These are phyloP conservation scores for Lysandra coridon DNA, from an alignment of 2,888 invertebrate species.

Conservation along the genomic window DNA sequence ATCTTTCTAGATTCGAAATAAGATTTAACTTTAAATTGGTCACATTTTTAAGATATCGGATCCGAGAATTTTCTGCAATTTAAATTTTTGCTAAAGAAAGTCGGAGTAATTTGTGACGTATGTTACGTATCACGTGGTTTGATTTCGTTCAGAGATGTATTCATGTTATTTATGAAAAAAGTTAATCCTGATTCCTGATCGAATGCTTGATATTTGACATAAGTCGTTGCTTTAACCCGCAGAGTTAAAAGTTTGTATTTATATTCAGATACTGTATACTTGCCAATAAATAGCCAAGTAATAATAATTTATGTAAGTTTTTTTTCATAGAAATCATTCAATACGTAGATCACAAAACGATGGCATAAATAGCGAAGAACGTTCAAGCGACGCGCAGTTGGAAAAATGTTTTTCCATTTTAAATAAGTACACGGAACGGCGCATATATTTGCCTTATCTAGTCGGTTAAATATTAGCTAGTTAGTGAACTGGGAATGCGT, in stretches of 20 bases:
- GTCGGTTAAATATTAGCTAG: conserved; percentile 74
- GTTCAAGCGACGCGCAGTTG: conserved; percentile 52
- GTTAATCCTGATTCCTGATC: too few relatives aligned
- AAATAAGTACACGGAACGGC: conserved; percentile 71
- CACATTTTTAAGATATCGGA: conserved; percentile 25
- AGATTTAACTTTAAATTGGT: conserved; percentile 25
- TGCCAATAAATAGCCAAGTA: not conserved
- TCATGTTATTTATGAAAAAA: not conserved
- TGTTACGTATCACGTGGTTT: not conserved
- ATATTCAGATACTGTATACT: too few relatives aligned
- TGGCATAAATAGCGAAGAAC: conserved; percentile 24
- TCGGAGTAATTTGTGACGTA: conserved; percentile 6
- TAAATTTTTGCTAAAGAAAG: conserved; percentile 20
- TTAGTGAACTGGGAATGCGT: conserved; percentile 59
- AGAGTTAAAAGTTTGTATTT: not conserved
- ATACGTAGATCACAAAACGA: not conserved
- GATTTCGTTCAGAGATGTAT: not conserved
- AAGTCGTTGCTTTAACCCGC: too few relatives aligned
- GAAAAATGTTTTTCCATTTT: conserved; percentile 78
- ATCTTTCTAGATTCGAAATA: conserved; percentile 28
- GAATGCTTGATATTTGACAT: too few relatives aligned
- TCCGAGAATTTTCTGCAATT: conserved; percentile 14
- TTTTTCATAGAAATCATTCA: not conserved
- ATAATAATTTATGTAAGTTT: not conserved
- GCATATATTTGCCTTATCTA: conserved; percentile 76